phyloP scores from a whole-genome alignment of 2,888 invertebrate species.

The Cephus runcator region DNA sequence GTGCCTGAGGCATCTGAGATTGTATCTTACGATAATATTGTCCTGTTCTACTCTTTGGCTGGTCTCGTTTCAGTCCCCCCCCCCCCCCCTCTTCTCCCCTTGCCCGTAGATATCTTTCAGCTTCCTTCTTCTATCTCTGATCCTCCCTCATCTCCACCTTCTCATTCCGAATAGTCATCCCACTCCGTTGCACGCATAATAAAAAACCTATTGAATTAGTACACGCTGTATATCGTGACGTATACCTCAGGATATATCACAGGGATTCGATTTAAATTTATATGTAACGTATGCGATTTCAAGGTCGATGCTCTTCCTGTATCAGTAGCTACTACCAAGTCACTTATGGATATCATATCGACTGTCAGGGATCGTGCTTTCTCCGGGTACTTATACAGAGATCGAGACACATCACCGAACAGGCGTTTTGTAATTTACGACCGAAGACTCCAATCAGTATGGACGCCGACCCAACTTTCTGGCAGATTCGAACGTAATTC shows the following conservation, averaged over 20 bases:
- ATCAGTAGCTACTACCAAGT: background rate
- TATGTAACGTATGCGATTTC: background rate
- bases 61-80: conserved; percentile 31
- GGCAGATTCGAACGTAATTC: background rate
- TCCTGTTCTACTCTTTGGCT: conserved; percentile 40
- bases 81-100: conserved; percentile 2
- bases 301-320: background rate
- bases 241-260: background rate
- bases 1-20: conserved; percentile 47
- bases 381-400: background rate
- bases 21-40: conserved; percentile 58
- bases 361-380: background rate
- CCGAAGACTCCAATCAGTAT: background rate
- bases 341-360: background rate
- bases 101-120: background rate
- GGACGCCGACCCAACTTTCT: background rate
- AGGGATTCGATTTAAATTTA: background rate
- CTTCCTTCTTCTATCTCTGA: background rate
- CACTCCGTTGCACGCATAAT: background rate
- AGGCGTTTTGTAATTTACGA: background rate
- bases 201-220: background rate
- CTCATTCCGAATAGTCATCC: background rate
- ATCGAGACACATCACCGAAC: background rate
- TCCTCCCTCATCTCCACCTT: background rate
- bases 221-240: too few relatives aligned